Evolutionary conservation across 2,888 invertebrate genomes (phyloP).

Genomic region (Plutella xylostella): DNA sequence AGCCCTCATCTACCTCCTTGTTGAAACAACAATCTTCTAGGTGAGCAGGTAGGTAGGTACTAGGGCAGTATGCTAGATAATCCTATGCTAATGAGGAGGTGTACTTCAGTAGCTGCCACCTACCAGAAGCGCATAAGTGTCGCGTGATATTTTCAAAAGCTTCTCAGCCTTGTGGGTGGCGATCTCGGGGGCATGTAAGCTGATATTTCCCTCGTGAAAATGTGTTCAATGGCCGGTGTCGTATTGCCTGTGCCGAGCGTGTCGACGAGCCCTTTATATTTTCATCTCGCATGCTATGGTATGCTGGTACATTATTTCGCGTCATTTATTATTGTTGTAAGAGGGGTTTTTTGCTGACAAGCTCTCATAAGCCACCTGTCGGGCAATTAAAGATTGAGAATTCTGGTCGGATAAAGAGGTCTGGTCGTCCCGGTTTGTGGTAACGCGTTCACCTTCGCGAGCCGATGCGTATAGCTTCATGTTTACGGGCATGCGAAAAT

Average conservation of each 20-base stretch:
- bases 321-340: conserved; percentile 62
- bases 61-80: background rate
- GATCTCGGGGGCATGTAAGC: conserved; percentile 42
- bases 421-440: conserved; percentile 30
- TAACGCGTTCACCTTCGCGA: conserved; percentile 50
- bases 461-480: conserved; percentile 9
- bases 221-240: conserved; percentile 61
- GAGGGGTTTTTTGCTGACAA: conserved; percentile 41
- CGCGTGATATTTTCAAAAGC: conserved; percentile 32
- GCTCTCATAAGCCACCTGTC: conserved; percentile 60
- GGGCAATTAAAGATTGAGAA: conserved; percentile 55
- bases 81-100: no score
- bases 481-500: conserved; percentile 20
- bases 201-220: conserved; percentile 66
- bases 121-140: conserved; percentile 32
- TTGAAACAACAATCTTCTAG: no score
- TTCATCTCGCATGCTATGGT: conserved; percentile 39
- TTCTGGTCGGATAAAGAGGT: conserved; percentile 27
- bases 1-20: no score
- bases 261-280: conserved; percentile 59
- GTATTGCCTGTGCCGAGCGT: conserved; percentile 56
- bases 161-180: conserved; percentile 65
- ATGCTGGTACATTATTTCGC: conserved; percentile 67
- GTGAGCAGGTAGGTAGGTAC: background rate
- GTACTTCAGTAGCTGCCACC: conserved; percentile 3